These are phyloP conservation scores for Aphaenogaster ashmeadi DNA, from an alignment of 1,140 invertebrate genomes.

Conservation along the genomic window DNA sequence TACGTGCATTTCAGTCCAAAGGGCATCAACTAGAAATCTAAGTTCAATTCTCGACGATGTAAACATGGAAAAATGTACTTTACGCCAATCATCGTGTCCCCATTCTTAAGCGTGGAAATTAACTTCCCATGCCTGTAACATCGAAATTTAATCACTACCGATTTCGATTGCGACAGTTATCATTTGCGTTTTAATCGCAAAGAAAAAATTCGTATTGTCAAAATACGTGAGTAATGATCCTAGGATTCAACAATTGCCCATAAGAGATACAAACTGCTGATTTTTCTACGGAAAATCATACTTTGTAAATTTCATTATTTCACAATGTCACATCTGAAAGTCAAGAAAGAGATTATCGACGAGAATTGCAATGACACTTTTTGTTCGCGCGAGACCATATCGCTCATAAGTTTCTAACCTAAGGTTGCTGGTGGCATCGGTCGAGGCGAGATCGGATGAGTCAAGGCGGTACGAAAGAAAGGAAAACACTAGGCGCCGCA, in stretches of 20 bases:
- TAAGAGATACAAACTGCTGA: background rate
- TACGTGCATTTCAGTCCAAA: slow-evolving; percentile 43
- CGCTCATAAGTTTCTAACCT: background rate
- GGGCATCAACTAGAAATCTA: slow-evolving; percentile 32
- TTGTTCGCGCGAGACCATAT: background rate
- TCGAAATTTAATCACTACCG: background rate
- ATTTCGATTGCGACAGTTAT: background rate
- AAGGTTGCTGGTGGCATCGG: slow-evolving; percentile 35
- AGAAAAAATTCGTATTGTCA: background rate
- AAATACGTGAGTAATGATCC: background rate
- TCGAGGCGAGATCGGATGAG: slow-evolving; percentile 63
- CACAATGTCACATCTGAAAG: background rate
- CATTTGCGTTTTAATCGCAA: background rate
- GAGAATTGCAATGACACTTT: background rate
- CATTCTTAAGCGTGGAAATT: background rate
- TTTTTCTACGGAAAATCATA: background rate
- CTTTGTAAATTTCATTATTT: background rate
- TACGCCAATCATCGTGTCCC: background rate
- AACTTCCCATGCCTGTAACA: background rate
- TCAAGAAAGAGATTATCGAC: background rate
- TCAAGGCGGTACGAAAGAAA: slow-evolving; percentile 28
- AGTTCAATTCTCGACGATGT: slow-evolving; percentile 41
- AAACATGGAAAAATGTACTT: slow-evolving; percentile 27
- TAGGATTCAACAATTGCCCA: background rate
- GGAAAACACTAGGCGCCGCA: slow-evolving; percentile 32